phyloP scores from a whole-genome alignment of 1,140 invertebrate genomes.

The Varroa destructor region DNA sequence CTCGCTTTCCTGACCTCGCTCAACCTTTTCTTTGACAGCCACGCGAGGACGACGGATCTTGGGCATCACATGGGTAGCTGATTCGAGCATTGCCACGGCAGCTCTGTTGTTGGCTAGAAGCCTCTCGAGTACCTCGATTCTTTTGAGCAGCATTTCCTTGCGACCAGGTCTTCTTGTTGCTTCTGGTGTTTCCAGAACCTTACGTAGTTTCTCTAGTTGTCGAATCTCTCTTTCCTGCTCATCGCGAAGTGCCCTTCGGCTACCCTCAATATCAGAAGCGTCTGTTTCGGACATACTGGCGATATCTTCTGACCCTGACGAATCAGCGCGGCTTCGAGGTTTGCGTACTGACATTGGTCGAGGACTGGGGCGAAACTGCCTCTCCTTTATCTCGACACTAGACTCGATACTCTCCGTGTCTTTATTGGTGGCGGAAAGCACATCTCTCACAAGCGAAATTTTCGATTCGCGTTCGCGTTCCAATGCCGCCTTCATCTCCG shows the following conservation, averaged over 20 bases:
- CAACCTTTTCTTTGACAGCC: not conserved
- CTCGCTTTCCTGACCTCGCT: constrained; percentile 14
- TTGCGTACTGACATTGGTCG: constrained; percentile 2
- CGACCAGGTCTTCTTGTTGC: constrained; percentile 15
- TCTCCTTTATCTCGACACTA: not conserved
- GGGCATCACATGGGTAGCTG: constrained; percentile 4
- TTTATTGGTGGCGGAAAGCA: not conserved
- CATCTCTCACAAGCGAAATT: constrained; percentile 3
- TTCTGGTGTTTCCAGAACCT: constrained; percentile 7
- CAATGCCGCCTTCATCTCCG: constrained; percentile 14
- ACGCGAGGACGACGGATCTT: not conserved
- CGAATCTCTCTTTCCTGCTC: constrained; percentile 10
- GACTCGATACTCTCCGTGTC: too few species aligned
- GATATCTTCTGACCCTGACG: constrained; percentile 15
- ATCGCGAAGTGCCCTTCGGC: not conserved
- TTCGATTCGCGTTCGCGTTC: constrained; percentile 15
- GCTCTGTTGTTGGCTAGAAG: constrained; percentile 16
- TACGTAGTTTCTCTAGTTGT: constrained; percentile 5
- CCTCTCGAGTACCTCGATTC: constrained; percentile 26
- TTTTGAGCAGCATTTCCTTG: constrained; percentile 2
- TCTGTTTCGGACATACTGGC: constrained; percentile 19
- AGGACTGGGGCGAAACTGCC: not conserved
- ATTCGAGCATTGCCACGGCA: constrained; percentile 11
- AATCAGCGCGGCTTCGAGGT: constrained; percentile 8
- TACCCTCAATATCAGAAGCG: constrained; percentile 15